Evolutionary conservation across 2,113 vertebrate genomes (phyloP).

Genomic region (Chaetodon trifascialis): DNA sequence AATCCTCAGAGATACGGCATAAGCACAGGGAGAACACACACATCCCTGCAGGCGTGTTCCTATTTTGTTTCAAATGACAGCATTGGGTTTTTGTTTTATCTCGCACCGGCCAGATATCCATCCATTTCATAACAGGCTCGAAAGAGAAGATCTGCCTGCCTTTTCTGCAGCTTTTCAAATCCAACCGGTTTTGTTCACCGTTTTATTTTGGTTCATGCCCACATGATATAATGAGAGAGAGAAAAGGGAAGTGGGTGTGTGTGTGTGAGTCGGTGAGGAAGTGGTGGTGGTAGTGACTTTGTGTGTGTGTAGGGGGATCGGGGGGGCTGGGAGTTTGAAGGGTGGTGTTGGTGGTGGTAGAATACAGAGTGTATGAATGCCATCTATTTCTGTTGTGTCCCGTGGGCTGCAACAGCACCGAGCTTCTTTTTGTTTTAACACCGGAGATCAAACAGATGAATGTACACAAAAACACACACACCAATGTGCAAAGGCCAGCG

Average conservation of each 20-base stretch:
- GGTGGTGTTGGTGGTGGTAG: constrained; percentile 25
- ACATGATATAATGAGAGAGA: constrained; percentile 72
- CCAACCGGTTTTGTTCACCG: constrained; percentile 58
- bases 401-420: constrained; percentile 73
- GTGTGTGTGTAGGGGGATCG: constrained; percentile 1
- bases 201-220: constrained; percentile 74
- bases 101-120: constrained; percentile 45
- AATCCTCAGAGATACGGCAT: constrained; percentile 23
- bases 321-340: constrained; percentile 23
- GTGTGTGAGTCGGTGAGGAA: constrained; percentile 48
- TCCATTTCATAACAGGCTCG: constrained; percentile 52
- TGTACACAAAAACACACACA: constrained; percentile 1
- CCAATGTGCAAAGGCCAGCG: constrained; percentile 16
- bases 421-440: constrained; percentile 72
- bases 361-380: constrained; percentile 64
- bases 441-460: constrained; percentile 68
- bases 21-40: background rate
- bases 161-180: constrained; percentile 63
- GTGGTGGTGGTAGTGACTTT: constrained; percentile 29
- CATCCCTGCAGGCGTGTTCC: constrained; percentile 40
- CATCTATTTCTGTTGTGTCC: constrained; percentile 77
- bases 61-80: constrained; percentile 55
- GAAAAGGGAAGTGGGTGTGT: constrained; percentile 59
- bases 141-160: constrained; percentile 48
- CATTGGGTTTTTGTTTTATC: constrained; percentile 49